Conservation (phyloP, 2,888 invertebrate genomes). For the Callinectes sapidus region DNA sequence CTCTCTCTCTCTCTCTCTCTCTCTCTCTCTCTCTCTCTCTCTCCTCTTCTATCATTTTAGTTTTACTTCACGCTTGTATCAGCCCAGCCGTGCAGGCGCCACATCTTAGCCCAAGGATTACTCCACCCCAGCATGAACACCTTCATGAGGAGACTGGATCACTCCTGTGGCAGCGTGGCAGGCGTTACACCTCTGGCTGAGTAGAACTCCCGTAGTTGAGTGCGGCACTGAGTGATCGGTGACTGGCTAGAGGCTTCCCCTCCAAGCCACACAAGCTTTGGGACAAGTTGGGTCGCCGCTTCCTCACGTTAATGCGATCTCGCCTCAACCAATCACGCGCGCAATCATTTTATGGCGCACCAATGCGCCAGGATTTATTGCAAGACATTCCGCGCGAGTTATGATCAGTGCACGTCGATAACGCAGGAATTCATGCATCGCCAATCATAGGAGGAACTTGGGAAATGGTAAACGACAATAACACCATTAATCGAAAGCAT, state of each 20-base stretch:
- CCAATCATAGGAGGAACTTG: not conserved
- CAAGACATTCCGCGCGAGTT: slow-evolving; percentile 8
- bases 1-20: not conserved
- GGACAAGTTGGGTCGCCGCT: not conserved
- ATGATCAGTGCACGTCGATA: not conserved
- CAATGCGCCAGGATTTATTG: not conserved
- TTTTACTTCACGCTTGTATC: not conserved
- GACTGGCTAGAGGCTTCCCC: not conserved
- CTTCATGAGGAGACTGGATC: not conserved
- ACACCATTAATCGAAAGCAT: not conserved
- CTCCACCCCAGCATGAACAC: not conserved
- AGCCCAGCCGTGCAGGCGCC: not conserved
- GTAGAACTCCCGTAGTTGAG: not conserved
- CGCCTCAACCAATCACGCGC: slow-evolving; percentile 3
- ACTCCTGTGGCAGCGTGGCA: too few relatives aligned
- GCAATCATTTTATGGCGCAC: not conserved
- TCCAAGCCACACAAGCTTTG: not conserved
- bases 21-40: not conserved
- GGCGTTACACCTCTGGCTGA: not conserved
- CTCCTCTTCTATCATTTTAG: not conserved
- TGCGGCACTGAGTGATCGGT: not conserved
- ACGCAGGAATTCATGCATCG: not conserved
- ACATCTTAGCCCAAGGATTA: not conserved
- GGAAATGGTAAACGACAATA: not conserved
- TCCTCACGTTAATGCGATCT: slow-evolving; percentile 1